A percentile compares a stretch with the other conserved stretches of the same genome.
Evolutionary conservation across 2,113 vertebrate genomes (phyloP).

Genomic region (Fukomys damarensis): DNA sequence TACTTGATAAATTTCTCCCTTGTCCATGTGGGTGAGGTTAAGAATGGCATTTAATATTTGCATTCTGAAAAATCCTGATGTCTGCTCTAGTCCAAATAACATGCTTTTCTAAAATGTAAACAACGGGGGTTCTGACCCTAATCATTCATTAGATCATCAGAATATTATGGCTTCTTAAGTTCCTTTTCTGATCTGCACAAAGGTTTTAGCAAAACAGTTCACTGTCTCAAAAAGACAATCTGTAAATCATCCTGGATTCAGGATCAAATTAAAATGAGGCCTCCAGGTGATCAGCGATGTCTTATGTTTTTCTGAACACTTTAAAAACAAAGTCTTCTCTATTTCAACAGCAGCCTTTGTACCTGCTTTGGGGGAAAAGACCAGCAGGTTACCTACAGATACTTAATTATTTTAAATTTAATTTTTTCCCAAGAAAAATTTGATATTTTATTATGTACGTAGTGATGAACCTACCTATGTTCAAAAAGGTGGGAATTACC

Average conservation of each 20-base stretch:
- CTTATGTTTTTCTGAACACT: slow-evolving; percentile 70
- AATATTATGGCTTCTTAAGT: slow-evolving; percentile 63
- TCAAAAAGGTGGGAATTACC: slow-evolving; percentile 44
- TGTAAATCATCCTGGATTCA: slow-evolving; percentile 60
- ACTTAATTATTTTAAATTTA: slow-evolving; percentile 64
- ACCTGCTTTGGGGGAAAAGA: slow-evolving; percentile 52
- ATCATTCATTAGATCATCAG: slow-evolving; percentile 63
- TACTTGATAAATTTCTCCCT: slow-evolving; percentile 55
- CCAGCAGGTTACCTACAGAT: slow-evolving; percentile 9
- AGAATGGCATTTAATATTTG: slow-evolving; percentile 72
- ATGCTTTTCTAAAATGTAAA: slow-evolving; percentile 82
- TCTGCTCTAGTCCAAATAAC: slow-evolving; percentile 66
- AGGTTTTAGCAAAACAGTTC: slow-evolving; percentile 62
- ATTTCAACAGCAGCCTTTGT: slow-evolving; percentile 52
- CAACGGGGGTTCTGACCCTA: slow-evolving; percentile 79
- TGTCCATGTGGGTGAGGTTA: slow-evolving; percentile 61
- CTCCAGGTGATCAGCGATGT: slow-evolving; percentile 39
- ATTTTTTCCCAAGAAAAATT: slow-evolving; percentile 75
- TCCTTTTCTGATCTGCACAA: slow-evolving; percentile 72
- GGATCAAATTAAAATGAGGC: slow-evolving; percentile 69
- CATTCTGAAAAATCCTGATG: slow-evolving; percentile 49
- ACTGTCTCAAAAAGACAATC: slow-evolving; percentile 66
- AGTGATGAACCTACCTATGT: slow-evolving; percentile 64
- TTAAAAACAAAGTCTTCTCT: slow-evolving; percentile 73
- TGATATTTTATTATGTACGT: neutral